These are phyloP conservation scores for Neuroscelio doddi DNA, from an alignment of 2,888 invertebrate genomes.

Conservation along the genomic window DNA sequence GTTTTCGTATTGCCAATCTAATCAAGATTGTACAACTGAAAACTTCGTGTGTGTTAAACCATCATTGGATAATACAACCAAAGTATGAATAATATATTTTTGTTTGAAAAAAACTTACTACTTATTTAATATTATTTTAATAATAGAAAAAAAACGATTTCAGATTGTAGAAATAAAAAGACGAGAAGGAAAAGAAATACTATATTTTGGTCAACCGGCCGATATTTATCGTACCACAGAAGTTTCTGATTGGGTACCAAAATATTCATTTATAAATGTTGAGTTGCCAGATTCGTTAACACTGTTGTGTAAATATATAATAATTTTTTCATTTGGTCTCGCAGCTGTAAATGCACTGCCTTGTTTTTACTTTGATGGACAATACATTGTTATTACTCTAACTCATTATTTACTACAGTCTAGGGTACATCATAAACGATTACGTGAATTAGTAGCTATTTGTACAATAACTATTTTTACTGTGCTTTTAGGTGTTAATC, in stretches of 20 bases:
- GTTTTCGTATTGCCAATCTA: slow-evolving; percentile 77
- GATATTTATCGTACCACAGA: slow-evolving; percentile 83
- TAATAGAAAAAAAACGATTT: too few relatives aligned
- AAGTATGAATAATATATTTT: slow-evolving; percentile 74
- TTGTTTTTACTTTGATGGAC: slow-evolving; percentile 94
- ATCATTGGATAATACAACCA: slow-evolving; percentile 84
- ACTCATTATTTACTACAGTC: slow-evolving; percentile 76
- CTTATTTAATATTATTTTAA: too few relatives aligned
- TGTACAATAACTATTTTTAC: slow-evolving; percentile 84
- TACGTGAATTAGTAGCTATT: slow-evolving; percentile 78
- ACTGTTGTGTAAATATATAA: slow-evolving; percentile 85
- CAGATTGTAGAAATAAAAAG: slow-evolving; percentile 67
- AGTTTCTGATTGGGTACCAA: slow-evolving; percentile 86
- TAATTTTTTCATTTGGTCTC: slow-evolving; percentile 91
- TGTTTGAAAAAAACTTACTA: too few relatives aligned
- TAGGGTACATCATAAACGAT: slow-evolving; percentile 74
- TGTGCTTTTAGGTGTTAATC: slow-evolving; percentile 78
- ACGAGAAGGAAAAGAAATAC: slow-evolving; percentile 77
- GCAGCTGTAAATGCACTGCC: slow-evolving; percentile 94
- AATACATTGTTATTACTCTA: slow-evolving; percentile 85
- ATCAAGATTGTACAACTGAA: slow-evolving; percentile 73
- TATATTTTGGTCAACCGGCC: slow-evolving; percentile 86
- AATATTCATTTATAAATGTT: slow-evolving; percentile 76
- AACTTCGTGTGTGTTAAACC: slow-evolving; percentile 84
- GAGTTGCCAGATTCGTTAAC: slow-evolving; percentile 81